Evolutionary conservation across 1,140 invertebrate species (phyloP).

Genomic region (Pogonus chalceus): DNA sequence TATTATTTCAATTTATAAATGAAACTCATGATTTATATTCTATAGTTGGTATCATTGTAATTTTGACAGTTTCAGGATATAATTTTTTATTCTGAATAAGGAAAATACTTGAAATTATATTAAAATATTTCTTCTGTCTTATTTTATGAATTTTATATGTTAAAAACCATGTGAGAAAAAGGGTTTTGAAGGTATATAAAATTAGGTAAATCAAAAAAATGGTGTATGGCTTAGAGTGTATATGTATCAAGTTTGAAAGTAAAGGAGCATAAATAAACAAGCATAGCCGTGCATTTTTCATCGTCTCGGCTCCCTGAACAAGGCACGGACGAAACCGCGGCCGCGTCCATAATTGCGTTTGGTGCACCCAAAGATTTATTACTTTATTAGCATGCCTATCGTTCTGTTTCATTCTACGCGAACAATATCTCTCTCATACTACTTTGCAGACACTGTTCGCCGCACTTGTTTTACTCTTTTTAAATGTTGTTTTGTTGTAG

Average conservation of each 20-base stretch:
- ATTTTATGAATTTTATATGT: no score
- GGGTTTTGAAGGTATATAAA: no score
- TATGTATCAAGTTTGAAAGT: conserved; percentile 1
- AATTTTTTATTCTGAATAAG: no score
- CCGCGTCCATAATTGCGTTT: conserved; percentile 9
- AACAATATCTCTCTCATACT: neutral
- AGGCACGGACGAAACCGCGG: neutral
- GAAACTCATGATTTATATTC: no score
- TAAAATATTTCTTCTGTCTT: no score
- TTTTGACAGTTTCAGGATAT: no score
- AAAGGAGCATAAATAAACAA: neutral
- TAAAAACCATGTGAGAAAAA: no score
- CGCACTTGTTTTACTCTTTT: neutral
- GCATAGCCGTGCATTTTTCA: neutral
- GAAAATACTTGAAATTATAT: no score
- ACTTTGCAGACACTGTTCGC: neutral
- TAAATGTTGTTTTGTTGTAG: neutral
- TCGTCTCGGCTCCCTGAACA: conserved; percentile 1
- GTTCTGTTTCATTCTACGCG: neutral
- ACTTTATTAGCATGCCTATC: conserved; percentile 10
- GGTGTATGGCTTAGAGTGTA: neutral
- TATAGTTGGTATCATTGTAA: no score
- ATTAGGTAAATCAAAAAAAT: no score
- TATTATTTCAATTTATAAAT: no score
- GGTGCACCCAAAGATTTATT: conserved; percentile 10